These are phyloP conservation scores for Hesperia comma DNA, from an alignment of 2,888 invertebrate species.

Conservation along the genomic window DNA sequence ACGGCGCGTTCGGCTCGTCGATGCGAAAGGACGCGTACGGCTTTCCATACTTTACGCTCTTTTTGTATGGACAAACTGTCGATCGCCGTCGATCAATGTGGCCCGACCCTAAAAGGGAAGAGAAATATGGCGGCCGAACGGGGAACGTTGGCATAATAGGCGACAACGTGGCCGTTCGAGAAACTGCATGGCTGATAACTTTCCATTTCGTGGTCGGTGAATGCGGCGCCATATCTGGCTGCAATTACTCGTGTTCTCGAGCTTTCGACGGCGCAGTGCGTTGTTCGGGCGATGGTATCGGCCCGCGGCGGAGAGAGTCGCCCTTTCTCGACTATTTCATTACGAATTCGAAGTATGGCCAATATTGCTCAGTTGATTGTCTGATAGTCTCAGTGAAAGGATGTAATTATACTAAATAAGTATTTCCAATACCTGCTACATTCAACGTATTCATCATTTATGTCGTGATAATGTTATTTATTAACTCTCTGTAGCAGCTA, in stretches of 20 bases:
- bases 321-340: background rate
- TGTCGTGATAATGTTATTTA: too few relatives aligned
- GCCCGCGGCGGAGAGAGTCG: constrained; percentile 16
- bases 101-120: too few relatives aligned
- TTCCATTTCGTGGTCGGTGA: background rate
- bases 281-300: constrained; percentile 19
- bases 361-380: background rate
- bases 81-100: too few relatives aligned
- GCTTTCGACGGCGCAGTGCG: constrained; percentile 12
- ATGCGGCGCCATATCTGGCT: background rate
- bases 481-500: too few relatives aligned
- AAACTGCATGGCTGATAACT: background rate
- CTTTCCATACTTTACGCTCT: too few relatives aligned
- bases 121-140: background rate
- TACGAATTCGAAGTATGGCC: background rate
- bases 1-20: too few relatives aligned
- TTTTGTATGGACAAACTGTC: too few relatives aligned
- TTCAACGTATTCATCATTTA: background rate
- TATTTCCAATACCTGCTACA: background rate
- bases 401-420: background rate
- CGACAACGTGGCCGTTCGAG: background rate
- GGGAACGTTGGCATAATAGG: background rate
- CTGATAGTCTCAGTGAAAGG: background rate
- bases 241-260: constrained; percentile 5
- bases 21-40: too few relatives aligned